Conservation (phyloP, 2,888 invertebrate species). For the Cheilosia pagana region DNA sequence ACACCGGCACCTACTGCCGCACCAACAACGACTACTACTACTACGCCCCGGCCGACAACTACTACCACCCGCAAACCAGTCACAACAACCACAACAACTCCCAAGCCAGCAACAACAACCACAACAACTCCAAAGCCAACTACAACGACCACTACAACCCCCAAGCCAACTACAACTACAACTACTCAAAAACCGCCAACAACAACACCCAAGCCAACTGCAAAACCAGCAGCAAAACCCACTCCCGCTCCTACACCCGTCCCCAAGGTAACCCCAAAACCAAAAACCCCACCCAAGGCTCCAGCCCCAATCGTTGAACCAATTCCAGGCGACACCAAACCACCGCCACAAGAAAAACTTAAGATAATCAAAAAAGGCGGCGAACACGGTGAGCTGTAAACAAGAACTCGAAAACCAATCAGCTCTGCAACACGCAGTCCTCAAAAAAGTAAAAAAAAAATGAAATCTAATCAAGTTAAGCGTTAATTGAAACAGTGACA, state of each 20-base stretch:
- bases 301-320: conserved; percentile 85
- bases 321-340: conserved; percentile 85
- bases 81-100: conserved; percentile 61
- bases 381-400: conserved; percentile 81
- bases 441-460: not conserved
- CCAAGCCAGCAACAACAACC: conserved; percentile 72
- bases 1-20: conserved; percentile 76
- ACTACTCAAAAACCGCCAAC: conserved; percentile 76
- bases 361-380: conserved; percentile 87
- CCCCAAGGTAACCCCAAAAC: conserved; percentile 69
- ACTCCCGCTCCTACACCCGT: conserved; percentile 75
- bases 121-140: conserved; percentile 76
- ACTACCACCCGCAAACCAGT: conserved; percentile 75
- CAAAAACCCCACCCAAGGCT: conserved; percentile 79
- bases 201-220: conserved; percentile 76
- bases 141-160: conserved; percentile 75
- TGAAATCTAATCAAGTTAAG: conserved; percentile 24
- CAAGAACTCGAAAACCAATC: conserved; percentile 22
- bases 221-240: conserved; percentile 76
- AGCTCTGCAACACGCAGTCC: conserved; percentile 3
- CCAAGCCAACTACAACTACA: conserved; percentile 74
- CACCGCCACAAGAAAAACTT: conserved; percentile 85
- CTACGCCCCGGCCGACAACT: conserved; percentile 74
- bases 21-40: conserved; percentile 76
- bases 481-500: conserved; percentile 4